Evolutionary conservation across 2,888 invertebrate species (phyloP).

Genomic region (Pteria penguin): DNA sequence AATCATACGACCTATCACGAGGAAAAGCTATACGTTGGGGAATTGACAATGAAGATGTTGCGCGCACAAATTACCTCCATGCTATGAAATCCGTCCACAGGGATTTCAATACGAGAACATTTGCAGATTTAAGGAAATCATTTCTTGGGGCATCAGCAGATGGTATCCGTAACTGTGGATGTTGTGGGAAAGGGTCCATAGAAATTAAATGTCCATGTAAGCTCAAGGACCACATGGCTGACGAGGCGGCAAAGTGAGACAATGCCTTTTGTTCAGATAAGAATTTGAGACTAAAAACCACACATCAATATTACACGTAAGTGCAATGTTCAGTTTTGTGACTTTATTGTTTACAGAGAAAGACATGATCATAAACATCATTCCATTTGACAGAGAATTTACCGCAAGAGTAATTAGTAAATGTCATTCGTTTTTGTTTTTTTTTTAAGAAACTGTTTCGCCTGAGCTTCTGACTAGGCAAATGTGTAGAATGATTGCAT

Average conservation of each 20-base stretch:
- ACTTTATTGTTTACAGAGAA: constrained; percentile 23
- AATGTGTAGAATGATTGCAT: no score
- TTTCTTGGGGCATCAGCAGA: constrained; percentile 44
- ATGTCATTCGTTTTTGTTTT: no score
- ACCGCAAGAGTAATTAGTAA: neutral
- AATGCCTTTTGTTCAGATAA: constrained; percentile 22
- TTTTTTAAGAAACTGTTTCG: no score
- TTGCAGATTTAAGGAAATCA: neutral
- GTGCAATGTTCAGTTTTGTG: constrained; percentile 36
- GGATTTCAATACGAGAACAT: neutral
- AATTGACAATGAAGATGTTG: constrained; percentile 29
- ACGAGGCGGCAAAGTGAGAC: constrained; percentile 25
- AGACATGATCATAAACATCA: neutral
- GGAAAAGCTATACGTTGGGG: constrained; percentile 30
- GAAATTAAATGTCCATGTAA: constrained; percentile 47
- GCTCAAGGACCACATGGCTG: constrained; percentile 10
- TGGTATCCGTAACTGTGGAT: constrained; percentile 30
- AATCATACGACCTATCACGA: constrained; percentile 22
- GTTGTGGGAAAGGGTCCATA: constrained; percentile 35
- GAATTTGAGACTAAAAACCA: constrained; percentile 19
- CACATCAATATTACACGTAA: constrained; percentile 36
- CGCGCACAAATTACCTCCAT: neutral
- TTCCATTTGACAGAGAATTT: constrained; percentile 1
- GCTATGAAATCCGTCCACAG: neutral
- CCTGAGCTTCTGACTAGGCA: no score